phyloP scores from a whole-genome alignment of 1,140 invertebrate genomes.

The Solenopsis invicta region DNA sequence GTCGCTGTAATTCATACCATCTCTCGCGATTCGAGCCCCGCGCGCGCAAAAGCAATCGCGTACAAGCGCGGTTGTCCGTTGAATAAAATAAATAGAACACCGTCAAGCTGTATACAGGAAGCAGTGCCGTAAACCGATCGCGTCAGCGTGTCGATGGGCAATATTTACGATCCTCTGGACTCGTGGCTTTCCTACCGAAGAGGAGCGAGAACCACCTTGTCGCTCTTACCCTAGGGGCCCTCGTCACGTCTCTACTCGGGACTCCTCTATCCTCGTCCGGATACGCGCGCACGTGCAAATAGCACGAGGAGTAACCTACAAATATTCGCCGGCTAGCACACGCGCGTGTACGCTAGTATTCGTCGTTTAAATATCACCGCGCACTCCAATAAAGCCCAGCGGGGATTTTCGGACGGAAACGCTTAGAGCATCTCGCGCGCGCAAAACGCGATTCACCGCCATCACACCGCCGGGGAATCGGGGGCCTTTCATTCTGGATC shows the following conservation, averaged over 20 bases:
- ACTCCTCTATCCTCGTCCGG: conserved; percentile 2
- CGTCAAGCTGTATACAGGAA: conserved; percentile 21
- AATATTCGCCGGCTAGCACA: conserved; percentile 45
- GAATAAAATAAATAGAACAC: conserved; percentile 55
- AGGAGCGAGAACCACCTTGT: conserved; percentile 38
- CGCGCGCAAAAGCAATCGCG: conserved; percentile 50
- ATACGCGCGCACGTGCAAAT: conserved; percentile 46
- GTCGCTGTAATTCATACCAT: conserved; percentile 47
- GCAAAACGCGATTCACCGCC: conserved; percentile 51
- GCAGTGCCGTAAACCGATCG: conserved; percentile 42
- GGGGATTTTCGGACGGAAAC: conserved; percentile 60
- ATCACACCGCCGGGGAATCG: conserved; percentile 33
- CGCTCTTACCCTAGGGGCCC: conserved; percentile 20
- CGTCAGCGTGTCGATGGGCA: conserved; percentile 50
- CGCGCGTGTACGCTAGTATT: conserved; percentile 28
- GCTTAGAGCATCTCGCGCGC: conserved; percentile 54
- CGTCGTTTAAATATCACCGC: conserved; percentile 61
- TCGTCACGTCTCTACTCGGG: conserved; percentile 21
- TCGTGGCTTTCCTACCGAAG: conserved; percentile 10
- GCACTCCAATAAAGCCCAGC: conserved; percentile 58
- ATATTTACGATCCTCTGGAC: conserved; percentile 53
- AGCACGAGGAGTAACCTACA: conserved; percentile 53
- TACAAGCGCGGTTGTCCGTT: conserved; percentile 35
- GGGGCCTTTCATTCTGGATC: conserved; percentile 62
- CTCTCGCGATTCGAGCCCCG: neutral